phyloP scores from a whole-genome alignment of 53 echinoderm and acorn worm genomes.

The Zoroaster sp. region DNA sequence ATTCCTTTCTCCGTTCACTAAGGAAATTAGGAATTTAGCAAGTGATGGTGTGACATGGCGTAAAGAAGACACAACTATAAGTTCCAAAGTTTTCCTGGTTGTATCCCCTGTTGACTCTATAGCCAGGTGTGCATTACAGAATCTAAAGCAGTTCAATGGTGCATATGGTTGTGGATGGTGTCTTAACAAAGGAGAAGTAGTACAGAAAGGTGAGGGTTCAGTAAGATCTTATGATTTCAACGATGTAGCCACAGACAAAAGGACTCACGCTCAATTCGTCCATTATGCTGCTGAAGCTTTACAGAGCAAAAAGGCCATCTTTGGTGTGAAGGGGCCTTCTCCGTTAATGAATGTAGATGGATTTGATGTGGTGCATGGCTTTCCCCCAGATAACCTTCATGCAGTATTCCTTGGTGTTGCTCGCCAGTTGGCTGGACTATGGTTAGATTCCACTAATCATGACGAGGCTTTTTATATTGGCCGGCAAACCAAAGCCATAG shows the following conservation, averaged over 20 bases:
- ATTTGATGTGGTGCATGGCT: conserved; percentile 57
- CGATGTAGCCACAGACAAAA: neutral
- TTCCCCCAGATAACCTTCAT: conserved; percentile 59
- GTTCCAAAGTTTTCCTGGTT: conserved; percentile 13
- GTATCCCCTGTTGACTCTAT: conserved; percentile 59
- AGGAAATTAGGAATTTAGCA: conserved; percentile 38
- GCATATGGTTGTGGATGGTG: conserved; percentile 62
- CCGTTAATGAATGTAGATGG: conserved; percentile 37
- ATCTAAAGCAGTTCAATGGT: conserved; percentile 63
- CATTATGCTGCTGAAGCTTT: neutral
- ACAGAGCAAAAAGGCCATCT: neutral
- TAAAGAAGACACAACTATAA: neutral
- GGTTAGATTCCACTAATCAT: conserved; percentile 56
- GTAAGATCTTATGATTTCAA: conserved; percentile 40
- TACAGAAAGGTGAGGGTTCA: conserved; percentile 28
- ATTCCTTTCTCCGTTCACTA: conserved; percentile 52
- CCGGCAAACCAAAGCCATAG: conserved; percentile 20
- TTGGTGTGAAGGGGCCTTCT: conserved; percentile 58
- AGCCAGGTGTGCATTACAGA: conserved; percentile 36
- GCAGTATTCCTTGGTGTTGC: conserved; percentile 45
- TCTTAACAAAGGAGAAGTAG: conserved; percentile 43
- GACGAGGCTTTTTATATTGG: conserved; percentile 55
- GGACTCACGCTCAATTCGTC: neutral
- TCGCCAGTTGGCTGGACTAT: conserved; percentile 38
- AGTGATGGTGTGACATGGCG: conserved; percentile 26